These are phyloP conservation scores for Pangasius djambal DNA, from an alignment of 2,797 vertebrate genomes.

Conservation along the genomic window DNA sequence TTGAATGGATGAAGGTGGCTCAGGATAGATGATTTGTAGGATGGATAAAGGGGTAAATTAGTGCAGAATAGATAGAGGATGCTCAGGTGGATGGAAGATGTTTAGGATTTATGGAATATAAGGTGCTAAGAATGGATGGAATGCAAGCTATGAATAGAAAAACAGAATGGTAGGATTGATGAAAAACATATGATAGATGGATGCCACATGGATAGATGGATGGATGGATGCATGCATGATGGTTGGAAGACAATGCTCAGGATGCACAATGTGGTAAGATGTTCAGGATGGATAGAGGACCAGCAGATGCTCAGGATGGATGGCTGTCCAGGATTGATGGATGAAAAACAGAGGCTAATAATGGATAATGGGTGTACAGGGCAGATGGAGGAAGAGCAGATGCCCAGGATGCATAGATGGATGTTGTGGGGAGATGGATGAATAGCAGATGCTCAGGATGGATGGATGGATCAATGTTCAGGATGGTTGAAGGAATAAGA, in stretches of 20 bases:
- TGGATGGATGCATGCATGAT: not conserved
- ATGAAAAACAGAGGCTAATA: not conserved
- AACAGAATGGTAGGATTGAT: not conserved
- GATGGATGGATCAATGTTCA: not conserved
- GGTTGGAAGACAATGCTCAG: not conserved
- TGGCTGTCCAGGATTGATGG: not conserved
- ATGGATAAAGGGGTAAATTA: not conserved
- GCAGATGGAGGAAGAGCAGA: not conserved
- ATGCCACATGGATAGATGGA: not conserved
- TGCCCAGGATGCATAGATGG: not conserved
- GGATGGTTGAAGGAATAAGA: not conserved
- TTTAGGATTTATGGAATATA: not conserved
- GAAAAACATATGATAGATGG: not conserved
- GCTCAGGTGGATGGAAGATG: not conserved
- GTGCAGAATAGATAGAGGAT: not conserved
- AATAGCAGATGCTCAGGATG: not conserved
- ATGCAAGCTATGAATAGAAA: not conserved
- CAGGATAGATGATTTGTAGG: not conserved
- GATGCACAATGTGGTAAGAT: not conserved
- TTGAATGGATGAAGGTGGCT: not conserved
- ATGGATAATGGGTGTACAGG: not conserved
- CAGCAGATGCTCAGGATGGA: not conserved
- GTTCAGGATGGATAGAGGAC: not conserved
- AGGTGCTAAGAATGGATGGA: not conserved
- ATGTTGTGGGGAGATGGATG: not conserved